These are phyloP conservation scores for Timema cristinae DNA, from an alignment of 2,888 invertebrate species.

Conservation along the genomic window DNA sequence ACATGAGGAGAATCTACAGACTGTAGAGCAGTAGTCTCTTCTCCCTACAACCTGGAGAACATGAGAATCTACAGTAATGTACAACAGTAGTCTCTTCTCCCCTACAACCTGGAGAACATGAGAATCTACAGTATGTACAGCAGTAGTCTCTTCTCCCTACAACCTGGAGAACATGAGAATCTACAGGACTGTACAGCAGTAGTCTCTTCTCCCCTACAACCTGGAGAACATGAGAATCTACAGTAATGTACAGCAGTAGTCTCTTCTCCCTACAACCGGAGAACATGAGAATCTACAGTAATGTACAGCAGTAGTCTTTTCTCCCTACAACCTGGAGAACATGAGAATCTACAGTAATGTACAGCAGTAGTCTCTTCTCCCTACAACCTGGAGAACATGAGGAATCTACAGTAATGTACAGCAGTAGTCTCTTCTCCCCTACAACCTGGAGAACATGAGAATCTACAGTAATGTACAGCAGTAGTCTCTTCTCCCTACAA, in stretches of 20 bases:
- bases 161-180: conserved; percentile 58
- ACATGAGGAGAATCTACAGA: conserved; percentile 59
- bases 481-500: conserved; percentile 87
- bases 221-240: conserved; percentile 55
- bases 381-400: conserved; percentile 61
- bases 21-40: conserved; percentile 85
- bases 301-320: conserved; percentile 85
- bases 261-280: conserved; percentile 82
- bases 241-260: conserved; percentile 75
- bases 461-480: conserved; percentile 72
- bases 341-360: conserved; percentile 63
- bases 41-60: conserved; percentile 69
- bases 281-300: conserved; percentile 56
- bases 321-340: conserved; percentile 69
- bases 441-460: conserved; percentile 60
- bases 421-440: conserved; percentile 82
- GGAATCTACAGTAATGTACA: conserved; percentile 72
- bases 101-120: conserved; percentile 67
- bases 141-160: conserved; percentile 87
- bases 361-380: conserved; percentile 86
- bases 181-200: conserved; percentile 72
- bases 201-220: conserved; percentile 86
- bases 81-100: conserved; percentile 81
- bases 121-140: conserved; percentile 70
- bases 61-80: conserved; percentile 63